A percentile compares a stretch with the other conserved stretches of the same genome.
Conservation (phyloP, 1,140 invertebrate genomes). For the Leptinotarsa undecemlineata region DNA sequence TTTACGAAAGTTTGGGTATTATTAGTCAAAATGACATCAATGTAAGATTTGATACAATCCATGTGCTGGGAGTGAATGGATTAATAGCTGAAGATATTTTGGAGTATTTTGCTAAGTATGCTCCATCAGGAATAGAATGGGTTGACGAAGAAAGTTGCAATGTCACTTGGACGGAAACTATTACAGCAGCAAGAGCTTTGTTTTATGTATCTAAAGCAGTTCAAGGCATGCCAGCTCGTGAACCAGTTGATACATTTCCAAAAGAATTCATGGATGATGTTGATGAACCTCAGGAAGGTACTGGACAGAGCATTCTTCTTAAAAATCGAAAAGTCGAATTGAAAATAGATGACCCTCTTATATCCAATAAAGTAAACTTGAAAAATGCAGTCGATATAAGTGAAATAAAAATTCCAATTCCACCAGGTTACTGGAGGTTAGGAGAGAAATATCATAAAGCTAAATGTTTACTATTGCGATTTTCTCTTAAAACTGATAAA, state of each 20-base stretch:
- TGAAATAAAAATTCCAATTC: slow-evolving; percentile 62
- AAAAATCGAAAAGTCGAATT: slow-evolving; percentile 49
- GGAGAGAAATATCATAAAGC: slow-evolving; percentile 65
- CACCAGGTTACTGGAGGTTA: slow-evolving; percentile 77
- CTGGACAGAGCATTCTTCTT: slow-evolving; percentile 51
- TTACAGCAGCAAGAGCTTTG: slow-evolving; percentile 72
- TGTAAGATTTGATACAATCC: slow-evolving; percentile 71
- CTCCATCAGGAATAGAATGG: slow-evolving; percentile 77
- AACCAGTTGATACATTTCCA: slow-evolving; percentile 46
- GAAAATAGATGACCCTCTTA: slow-evolving; percentile 43
- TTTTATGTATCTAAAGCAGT: slow-evolving; percentile 63
- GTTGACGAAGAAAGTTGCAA: slow-evolving; percentile 82
- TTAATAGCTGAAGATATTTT: slow-evolving; percentile 79
- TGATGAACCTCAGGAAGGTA: slow-evolving; percentile 52
- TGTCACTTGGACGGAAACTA: slow-evolving; percentile 73
- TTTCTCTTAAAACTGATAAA: slow-evolving; percentile 69
- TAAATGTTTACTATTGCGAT: slow-evolving; percentile 72
- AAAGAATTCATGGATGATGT: slow-evolving; percentile 55
- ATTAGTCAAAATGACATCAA: slow-evolving; percentile 65
- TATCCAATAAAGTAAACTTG: slow-evolving; percentile 36
- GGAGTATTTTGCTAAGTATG: slow-evolving; percentile 75
- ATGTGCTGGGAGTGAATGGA: slow-evolving; percentile 74
- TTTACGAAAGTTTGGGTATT: slow-evolving; percentile 70
- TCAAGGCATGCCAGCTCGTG: slow-evolving; percentile 53
- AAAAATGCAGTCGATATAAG: slow-evolving; percentile 55